Conservation (phyloP, 2,888 invertebrate genomes). For the Lathronympha strigana region DNA sequence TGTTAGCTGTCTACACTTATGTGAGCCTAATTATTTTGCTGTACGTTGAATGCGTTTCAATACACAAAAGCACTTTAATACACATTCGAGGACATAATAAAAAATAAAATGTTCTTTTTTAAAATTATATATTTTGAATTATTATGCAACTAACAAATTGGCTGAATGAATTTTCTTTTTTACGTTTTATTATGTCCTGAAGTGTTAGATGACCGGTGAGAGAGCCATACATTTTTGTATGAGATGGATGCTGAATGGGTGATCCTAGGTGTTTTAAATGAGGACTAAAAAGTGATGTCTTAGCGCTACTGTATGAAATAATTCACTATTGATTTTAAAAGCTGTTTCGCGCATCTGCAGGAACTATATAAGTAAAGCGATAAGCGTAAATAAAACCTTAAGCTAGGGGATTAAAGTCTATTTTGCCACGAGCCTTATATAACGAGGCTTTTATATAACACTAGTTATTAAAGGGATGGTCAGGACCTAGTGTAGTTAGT, state of each 20-base stretch:
- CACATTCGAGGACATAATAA: constrained; percentile 7
- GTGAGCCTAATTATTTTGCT: constrained; percentile 38
- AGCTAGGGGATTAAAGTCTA: background rate
- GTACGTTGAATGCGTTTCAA: constrained; percentile 31
- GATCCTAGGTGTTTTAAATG: constrained; percentile 26
- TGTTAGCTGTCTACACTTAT: constrained; percentile 29
- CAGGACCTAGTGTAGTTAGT: constrained; percentile 6
- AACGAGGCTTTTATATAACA: background rate
- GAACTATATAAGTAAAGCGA: background rate
- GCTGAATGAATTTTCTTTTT: constrained; percentile 11
- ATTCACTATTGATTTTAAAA: background rate
- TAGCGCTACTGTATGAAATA: constrained; percentile 31
- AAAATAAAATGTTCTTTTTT: background rate
- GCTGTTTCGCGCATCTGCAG: background rate
- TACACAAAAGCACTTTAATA: constrained; percentile 52
- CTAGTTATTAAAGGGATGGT: background rate
- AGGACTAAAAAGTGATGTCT: constrained; percentile 27
- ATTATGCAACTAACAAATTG: constrained; percentile 16
- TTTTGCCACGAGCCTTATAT: no score
- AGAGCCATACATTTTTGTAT: constrained; percentile 29
- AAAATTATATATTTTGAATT: constrained; percentile 1
- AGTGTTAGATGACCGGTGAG: constrained; percentile 17
- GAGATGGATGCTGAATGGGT: constrained; percentile 19
- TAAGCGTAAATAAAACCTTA: background rate
- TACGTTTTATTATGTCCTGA: constrained; percentile 5